Percentiles rank a stretch among this genome's conserved stretches.
phyloP scores from a whole-genome alignment of 1,140 invertebrate genomes.

The Meloidogyne floridensis region DNA sequence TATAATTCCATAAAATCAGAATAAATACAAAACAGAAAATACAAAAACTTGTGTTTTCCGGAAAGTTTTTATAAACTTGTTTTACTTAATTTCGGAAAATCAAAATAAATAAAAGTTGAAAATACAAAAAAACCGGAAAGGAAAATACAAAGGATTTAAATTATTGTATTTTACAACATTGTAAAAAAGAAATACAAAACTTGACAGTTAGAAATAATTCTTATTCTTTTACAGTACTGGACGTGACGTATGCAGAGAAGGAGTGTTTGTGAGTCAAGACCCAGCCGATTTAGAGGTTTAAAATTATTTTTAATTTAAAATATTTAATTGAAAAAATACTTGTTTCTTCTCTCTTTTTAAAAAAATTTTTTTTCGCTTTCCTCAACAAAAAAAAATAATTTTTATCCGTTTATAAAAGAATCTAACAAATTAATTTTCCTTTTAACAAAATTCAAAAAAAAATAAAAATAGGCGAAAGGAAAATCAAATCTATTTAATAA shows the following conservation, averaged over 20 bases:
- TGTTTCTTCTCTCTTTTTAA: not conserved
- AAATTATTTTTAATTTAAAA: not conserved
- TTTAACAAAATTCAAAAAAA: not conserved
- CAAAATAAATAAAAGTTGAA: no score
- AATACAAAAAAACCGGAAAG: no score
- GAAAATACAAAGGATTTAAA: no score
- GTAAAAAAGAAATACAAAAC: no score
- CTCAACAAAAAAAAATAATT: not conserved
- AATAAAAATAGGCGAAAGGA: not conserved
- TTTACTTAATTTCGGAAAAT: no score
- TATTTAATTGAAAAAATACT: not conserved
- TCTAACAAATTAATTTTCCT: not conserved
- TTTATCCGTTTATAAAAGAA: slow-evolving; percentile 3
- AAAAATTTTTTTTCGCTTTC: not conserved
- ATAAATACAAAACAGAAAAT: no score
- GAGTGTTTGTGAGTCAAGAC: slow-evolving; percentile 57
- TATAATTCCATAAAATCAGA: no score
- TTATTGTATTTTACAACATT: no score
- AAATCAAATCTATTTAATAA: not conserved
- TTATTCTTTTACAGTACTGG: slow-evolving; percentile 40
- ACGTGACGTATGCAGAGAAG: slow-evolving; percentile 65
- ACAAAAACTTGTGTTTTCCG: no score
- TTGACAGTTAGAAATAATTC: not conserved
- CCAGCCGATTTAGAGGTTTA: slow-evolving; percentile 61
- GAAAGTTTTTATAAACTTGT: no score